Conservation (phyloP, 2,888 invertebrate species). For the Drosophila algonquin region DNA sequence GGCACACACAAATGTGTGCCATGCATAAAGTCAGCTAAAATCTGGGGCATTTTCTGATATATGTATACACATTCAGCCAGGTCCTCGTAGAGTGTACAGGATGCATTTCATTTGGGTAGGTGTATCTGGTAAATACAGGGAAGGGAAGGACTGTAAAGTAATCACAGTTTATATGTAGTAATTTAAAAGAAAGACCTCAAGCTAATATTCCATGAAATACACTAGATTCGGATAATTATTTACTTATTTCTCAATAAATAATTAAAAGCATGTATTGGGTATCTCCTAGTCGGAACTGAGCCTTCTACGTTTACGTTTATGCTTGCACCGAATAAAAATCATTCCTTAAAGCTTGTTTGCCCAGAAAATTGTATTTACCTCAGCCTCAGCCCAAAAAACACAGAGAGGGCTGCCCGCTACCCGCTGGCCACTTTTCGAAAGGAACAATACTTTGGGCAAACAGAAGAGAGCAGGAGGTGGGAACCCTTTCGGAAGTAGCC, state of each 20-base stretch:
- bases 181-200: too few species aligned
- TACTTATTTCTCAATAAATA: too few species aligned
- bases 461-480: slow-evolving; percentile 10
- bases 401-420: slow-evolving; percentile 7
- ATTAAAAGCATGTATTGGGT: not conserved
- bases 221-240: too few species aligned
- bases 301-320: not conserved
- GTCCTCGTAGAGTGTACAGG: not conserved
- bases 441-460: slow-evolving; percentile 28
- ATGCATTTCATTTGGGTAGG: not conserved
- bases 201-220: too few species aligned
- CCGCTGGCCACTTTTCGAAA: slow-evolving; percentile 27
- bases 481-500: slow-evolving; percentile 23
- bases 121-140: not conserved
- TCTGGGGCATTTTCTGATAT: not conserved
- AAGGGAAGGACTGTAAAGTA: too few species aligned
- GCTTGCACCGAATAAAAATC: slow-evolving; percentile 2
- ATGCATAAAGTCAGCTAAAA: slow-evolving; percentile 22
- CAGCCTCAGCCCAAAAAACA: slow-evolving; percentile 23
- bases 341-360: slow-evolving; percentile 23
- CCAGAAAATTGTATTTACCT: slow-evolving; percentile 31
- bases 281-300: not conserved
- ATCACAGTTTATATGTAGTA: too few species aligned
- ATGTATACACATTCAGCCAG: not conserved
- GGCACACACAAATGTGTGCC: slow-evolving; percentile 30